phyloP scores from a whole-genome alignment of 2,797 vertebrate species.

The Urocyon cinereoargenteus region DNA sequence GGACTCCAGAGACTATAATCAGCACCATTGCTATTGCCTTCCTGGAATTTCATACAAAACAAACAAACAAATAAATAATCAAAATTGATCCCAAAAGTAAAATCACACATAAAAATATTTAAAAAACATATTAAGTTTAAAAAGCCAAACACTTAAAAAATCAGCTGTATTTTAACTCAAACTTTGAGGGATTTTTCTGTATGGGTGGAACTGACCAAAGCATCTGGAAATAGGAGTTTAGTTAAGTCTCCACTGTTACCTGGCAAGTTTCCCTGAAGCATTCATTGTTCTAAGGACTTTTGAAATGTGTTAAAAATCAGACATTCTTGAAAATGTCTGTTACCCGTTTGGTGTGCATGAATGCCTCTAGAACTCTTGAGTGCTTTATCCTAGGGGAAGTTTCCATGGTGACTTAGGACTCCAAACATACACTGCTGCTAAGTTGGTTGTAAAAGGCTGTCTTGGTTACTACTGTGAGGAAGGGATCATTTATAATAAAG shows the following conservation, averaged over 20 bases:
- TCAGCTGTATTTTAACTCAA: conserved; percentile 1
- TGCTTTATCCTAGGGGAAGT: not conserved
- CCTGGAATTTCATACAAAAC: not conserved
- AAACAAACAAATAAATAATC: not conserved
- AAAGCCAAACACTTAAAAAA: conserved; percentile 25
- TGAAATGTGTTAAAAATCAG: conserved; percentile 38
- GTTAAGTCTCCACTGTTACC: not conserved
- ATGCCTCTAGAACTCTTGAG: not conserved
- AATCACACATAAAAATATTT: conserved; percentile 52
- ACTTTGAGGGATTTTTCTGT: not conserved
- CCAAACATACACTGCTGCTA: not conserved
- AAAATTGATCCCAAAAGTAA: conserved; percentile 41
- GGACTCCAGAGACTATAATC: conserved; percentile 16
- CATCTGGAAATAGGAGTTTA: conserved; percentile 9
- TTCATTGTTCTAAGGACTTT: conserved; percentile 54
- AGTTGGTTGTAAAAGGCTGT: conserved; percentile 24
- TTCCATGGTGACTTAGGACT: not conserved
- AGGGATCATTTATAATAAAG: not conserved
- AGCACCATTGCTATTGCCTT: conserved; percentile 16
- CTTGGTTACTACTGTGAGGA: not conserved
- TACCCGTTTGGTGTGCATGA: not conserved
- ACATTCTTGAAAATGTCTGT: conserved; percentile 12
- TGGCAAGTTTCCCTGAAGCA: conserved; percentile 30
- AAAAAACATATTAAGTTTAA: conserved; percentile 12
- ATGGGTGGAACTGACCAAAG: not conserved